A percentile compares a stretch with the other conserved stretches of the same genome.
Evolutionary conservation across 2,797 vertebrate genomes (phyloP).

Genomic region (Amazona ochrocephala): DNA sequence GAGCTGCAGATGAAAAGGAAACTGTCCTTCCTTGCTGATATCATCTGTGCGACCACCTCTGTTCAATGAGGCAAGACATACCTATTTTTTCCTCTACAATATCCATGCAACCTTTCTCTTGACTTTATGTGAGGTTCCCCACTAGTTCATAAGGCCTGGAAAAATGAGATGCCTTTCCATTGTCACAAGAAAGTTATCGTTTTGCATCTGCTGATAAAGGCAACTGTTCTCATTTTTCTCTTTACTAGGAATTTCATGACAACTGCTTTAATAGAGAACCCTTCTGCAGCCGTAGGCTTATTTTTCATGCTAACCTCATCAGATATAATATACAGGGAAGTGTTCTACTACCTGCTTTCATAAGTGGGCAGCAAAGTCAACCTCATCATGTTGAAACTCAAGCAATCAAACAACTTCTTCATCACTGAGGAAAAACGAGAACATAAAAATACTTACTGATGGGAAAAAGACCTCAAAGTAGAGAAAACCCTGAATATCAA

Average conservation of each 20-base stretch:
- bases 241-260: constrained; percentile 21
- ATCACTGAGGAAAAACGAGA: not conserved
- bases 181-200: constrained; percentile 4
- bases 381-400: constrained; percentile 15
- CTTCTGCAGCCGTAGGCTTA: constrained; percentile 1
- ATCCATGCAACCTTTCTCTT: constrained; percentile 6
- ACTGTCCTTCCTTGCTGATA: not conserved
- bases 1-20: not conserved
- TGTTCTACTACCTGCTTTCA: not conserved
- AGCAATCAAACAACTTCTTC: not conserved
- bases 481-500: not conserved
- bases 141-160: not conserved
- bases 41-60: not conserved
- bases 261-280: constrained; percentile 29
- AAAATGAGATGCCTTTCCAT: constrained; percentile 16
- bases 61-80: not conserved
- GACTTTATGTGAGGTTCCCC: not conserved
- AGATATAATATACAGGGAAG: not conserved
- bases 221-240: constrained; percentile 54
- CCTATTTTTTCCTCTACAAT: not conserved
- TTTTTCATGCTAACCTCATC: not conserved
- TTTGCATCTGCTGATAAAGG: constrained; percentile 48
- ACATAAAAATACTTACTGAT: not conserved
- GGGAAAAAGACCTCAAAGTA: not conserved
- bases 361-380: constrained; percentile 16